These are phyloP conservation scores for Perca schrenkii DNA, from an alignment of 2,113 vertebrate genomes.

Conservation along the genomic window DNA sequence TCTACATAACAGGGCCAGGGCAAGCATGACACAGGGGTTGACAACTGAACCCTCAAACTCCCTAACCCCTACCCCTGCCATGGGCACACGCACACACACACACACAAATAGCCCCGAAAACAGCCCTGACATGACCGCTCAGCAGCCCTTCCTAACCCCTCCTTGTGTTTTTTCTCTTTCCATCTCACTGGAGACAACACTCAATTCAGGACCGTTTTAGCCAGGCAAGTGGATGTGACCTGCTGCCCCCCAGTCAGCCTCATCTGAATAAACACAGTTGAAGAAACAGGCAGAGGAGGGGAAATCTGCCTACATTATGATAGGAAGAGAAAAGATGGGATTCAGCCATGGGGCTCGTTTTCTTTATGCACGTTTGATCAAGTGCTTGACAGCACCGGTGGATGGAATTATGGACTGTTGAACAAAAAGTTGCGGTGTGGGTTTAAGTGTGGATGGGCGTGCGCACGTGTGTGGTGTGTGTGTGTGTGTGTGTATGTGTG, in stretches of 20 bases:
- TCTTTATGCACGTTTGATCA: constrained; percentile 90
- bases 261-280: constrained; percentile 88
- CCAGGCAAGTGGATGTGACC: constrained; percentile 89
- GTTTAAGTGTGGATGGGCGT: not conserved
- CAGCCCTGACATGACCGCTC: constrained; percentile 76
- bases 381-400: constrained; percentile 91
- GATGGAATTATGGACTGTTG: constrained; percentile 92
- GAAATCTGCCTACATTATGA: constrained; percentile 88
- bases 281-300: constrained; percentile 69
- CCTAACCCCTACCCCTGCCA: constrained; percentile 66
- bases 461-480: constrained; percentile 28
- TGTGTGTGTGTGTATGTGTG: constrained; percentile 28
- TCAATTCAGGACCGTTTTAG: constrained; percentile 84
- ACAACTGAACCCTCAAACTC: constrained; percentile 85
- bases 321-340: constrained; percentile 69
- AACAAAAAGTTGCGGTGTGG: constrained; percentile 86
- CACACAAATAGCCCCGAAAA: constrained; percentile 60
- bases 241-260: constrained; percentile 85
- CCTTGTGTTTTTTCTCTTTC: constrained; percentile 71
- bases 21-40: constrained; percentile 83
- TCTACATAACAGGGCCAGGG: constrained; percentile 84
- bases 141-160: constrained; percentile 69
- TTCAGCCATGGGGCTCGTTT: constrained; percentile 78
- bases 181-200: constrained; percentile 84
- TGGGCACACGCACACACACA: constrained; percentile 46